Base-by-base conservation (phyloP, 2,888 invertebrate genomes). In the Hetaerina titia region DNA sequence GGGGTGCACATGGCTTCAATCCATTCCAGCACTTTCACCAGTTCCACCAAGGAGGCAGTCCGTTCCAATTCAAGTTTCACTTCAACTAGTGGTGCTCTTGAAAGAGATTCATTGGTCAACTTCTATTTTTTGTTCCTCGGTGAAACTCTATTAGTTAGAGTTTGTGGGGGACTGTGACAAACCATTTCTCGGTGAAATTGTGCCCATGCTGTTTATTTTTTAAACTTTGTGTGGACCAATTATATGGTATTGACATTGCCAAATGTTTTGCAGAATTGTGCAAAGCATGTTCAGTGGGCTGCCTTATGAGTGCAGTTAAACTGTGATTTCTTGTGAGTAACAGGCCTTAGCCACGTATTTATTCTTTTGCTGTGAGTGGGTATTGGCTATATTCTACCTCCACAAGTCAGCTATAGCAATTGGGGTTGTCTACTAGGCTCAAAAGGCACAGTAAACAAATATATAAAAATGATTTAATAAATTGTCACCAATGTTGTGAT, bases 61-160 rank as follows among this genome's bases (percentile, higher is more conserved):
- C 98, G 97, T 99, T 99, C 98, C 99, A 99, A 97, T 99, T 99
- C 97, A 99, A 99, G 97, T 99, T 99, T 97, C 99, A 99, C 97
- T 99, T 99, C 97, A 99, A 99, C 97, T 99, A 98, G 97, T 69
- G 56, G 69, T n/a, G 92, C 56, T 92, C 81, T 81, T 81, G 22
- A n/a, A 69, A 69, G 69, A 69, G n/a, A 22, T 69, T 69, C 9
- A 22, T 69, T 31, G 81, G 81, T 31, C 81, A 22, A 69, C n/a
- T 69, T 69, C 13, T 31, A 19, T 81, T 31, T 81, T 81, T 31
- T 81, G 31, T 81, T 81, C 81, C 81, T 31, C 31, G n/a, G 31
- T 81, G 81, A 81, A 31, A 81, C 81, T 81, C 81, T 81, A 31
- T 81, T 81, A 60, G 81, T 81, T 15, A 11, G 81, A 81, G 81